These are phyloP conservation scores for Rhagophthalmus giganteus DNA, from an alignment of 2,888 invertebrate genomes.

Conservation along the genomic window DNA sequence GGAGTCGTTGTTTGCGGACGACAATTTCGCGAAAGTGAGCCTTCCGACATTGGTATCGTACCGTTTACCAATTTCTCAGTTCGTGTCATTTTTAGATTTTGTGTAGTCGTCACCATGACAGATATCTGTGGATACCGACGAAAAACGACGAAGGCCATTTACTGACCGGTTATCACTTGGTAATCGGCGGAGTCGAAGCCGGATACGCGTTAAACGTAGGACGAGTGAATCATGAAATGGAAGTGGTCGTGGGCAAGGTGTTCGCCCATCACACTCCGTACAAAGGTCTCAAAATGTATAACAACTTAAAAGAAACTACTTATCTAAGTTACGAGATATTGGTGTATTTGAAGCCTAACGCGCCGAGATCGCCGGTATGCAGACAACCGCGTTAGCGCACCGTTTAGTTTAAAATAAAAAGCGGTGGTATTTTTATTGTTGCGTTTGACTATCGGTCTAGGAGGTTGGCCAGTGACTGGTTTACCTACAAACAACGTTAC, in stretches of 20 bases:
- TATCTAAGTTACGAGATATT: conserved; percentile 19
- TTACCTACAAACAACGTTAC: too few species aligned
- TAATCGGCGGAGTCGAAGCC: conserved; percentile 20
- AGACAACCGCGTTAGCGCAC: too few species aligned
- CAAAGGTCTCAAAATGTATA: conserved; percentile 14
- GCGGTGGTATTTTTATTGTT: too few species aligned
- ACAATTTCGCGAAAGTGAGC: conserved; percentile 3
- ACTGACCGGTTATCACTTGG: conserved; percentile 16
- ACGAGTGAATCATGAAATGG: conserved; percentile 16
- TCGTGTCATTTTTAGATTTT: conserved; percentile 10
- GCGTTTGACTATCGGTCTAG: too few species aligned
- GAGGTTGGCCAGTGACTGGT: too few species aligned
- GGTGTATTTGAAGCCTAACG: too few species aligned
- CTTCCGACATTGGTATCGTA: background rate
- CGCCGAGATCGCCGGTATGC: too few species aligned
- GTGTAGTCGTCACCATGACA: conserved; percentile 14
- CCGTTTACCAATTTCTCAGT: background rate
- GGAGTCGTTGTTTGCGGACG: background rate
- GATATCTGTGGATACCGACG: conserved; percentile 16
- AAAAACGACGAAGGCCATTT: conserved; percentile 15
- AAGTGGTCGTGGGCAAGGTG: conserved; percentile 19
- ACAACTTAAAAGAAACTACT: conserved; percentile 7
- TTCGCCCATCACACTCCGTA: conserved; percentile 19
- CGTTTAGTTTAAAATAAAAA: too few species aligned
- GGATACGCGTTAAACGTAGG: conserved; percentile 20